Percentiles rank a stretch among this genome's conserved stretches.
These are phyloP conservation scores for Neopipo cinnamomea DNA, from an alignment of 2,113 vertebrate genomes.

Conservation along the genomic window DNA sequence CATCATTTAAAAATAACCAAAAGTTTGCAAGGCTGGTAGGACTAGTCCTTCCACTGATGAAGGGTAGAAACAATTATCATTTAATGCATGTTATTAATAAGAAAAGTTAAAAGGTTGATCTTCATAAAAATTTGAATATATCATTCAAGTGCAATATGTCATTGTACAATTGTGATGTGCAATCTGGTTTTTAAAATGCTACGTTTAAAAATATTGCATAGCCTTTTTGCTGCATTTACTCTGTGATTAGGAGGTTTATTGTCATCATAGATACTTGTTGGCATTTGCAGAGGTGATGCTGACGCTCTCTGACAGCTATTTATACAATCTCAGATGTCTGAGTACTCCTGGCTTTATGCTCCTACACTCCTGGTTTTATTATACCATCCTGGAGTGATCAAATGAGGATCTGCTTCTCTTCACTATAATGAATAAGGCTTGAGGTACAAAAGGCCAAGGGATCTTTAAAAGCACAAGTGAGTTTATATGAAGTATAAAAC, in stretches of 20 bases:
- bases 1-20: neutral
- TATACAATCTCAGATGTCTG: neutral
- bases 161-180: neutral
- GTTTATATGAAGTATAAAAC: neutral
- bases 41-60: neutral
- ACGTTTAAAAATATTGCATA: neutral
- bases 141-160: neutral
- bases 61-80: neutral
- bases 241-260: neutral
- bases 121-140: neutral
- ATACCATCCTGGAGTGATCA: neutral
- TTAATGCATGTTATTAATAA: neutral
- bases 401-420: neutral
- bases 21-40: neutral
- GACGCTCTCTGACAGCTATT: neutral
- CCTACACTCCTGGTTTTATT: neutral
- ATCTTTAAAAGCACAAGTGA: neutral
- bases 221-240: neutral
- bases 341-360: neutral
- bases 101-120: neutral
- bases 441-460: neutral
- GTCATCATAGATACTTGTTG: neutral
- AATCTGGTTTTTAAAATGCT: slow-evolving; percentile 23
- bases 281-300: neutral
- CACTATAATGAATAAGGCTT: neutral